These are phyloP conservation scores for Dipus sagitta DNA, from an alignment of 2,797 vertebrate genomes.

Conservation along the genomic window DNA sequence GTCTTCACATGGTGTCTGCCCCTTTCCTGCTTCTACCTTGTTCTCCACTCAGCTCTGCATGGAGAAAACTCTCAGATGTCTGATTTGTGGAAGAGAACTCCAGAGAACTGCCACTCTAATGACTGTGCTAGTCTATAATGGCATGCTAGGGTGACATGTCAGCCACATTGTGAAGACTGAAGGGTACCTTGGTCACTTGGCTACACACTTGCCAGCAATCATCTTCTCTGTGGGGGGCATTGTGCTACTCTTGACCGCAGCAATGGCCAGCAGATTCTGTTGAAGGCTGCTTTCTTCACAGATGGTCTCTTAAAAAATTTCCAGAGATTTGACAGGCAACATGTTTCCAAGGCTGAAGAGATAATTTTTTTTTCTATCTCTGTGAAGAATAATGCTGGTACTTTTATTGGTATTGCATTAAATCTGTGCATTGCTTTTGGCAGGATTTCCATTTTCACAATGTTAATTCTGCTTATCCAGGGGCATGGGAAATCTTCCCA, in stretches of 20 bases:
- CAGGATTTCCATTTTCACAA: too few species aligned
- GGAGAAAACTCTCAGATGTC: too few species aligned
- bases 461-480: too few species aligned
- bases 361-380: too few species aligned
- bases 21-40: neutral
- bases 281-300: neutral
- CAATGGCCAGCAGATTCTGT: too few species aligned
- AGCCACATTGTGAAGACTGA: neutral
- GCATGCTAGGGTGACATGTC: neutral
- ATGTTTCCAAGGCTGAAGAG: neutral
- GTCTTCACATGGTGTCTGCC: neutral
- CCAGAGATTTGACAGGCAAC: neutral
- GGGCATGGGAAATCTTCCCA: too few species aligned
- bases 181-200: neutral
- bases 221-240: neutral
- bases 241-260: neutral
- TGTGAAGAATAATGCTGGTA: too few species aligned
- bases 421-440: too few species aligned
- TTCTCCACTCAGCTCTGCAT: neutral
- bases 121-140: neutral
- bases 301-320: neutral
- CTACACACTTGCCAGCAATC: neutral
- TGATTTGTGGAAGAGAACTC: neutral
- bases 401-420: too few species aligned
- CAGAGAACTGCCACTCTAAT: neutral